Base-by-base conservation (phyloP, 2,888 invertebrate genomes). In the Dryobota labecula region DNA sequence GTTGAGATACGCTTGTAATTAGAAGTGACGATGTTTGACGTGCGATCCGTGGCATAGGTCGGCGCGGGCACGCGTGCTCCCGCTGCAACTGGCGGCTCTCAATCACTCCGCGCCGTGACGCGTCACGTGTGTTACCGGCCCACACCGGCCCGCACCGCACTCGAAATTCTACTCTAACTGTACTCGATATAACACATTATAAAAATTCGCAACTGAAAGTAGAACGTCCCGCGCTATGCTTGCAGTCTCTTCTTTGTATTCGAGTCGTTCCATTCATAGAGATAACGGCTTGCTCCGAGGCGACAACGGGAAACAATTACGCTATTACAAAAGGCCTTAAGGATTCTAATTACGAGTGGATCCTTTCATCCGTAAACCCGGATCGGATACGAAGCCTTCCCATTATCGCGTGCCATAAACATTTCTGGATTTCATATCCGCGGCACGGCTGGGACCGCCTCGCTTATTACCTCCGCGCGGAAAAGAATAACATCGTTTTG, bases 401-500 rank as follows among this genome's bases (percentile, higher is more conserved):
- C 92, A 94, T 95, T 94, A 95, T 94, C 93, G 91, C 90, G 90
- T 88, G 89, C 92, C 91, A 92, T 95, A 95, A 95, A 96, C 95
- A 94, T 94, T 95, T 94, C 92, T 93, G 94, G 92, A 93, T 95
- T 95, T 94, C 94, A 95, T 95, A 95, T 95, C 94, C 94, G 92
- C 92, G 94, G 93, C 92, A 93, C 93, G 93, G 92, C 90, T 91
- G 91, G 93, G 90, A 88, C 90, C 92, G 91, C 92, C 89, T 88
- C 92, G 90, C 93, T 95, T 95, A 95, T 95, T 95, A 94, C 94
- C 94, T 93, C 92, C 91, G 91, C 92, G 92, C 91, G 94, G 94
- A 94, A 95, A 95, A 95, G 94, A 95, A 95, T 95, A 95, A 95
- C 95, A 94, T 93, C 93, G 92, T 94, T 95, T 94, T 92, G 94